Percentiles rank a stretch among this genome's conserved stretches.
Evolutionary conservation across 2,888 invertebrate genomes (phyloP).

Genomic region (Eurytoma californica): DNA sequence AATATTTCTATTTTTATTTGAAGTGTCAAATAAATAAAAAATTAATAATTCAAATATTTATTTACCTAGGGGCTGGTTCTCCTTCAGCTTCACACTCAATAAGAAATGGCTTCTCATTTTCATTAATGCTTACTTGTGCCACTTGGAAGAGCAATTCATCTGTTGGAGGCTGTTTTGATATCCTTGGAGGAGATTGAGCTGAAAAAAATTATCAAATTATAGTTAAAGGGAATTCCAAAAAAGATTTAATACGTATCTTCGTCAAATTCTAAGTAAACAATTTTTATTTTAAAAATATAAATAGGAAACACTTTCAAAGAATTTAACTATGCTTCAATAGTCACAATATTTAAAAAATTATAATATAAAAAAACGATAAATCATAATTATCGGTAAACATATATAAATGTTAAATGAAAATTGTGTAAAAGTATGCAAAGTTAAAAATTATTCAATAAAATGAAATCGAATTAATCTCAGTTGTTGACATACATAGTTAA

Average conservation of each 20-base stretch:
- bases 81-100: conserved; percentile 98
- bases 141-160: conserved; percentile 95
- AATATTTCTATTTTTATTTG: not conserved
- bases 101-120: conserved; percentile 94
- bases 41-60: conserved; percentile 32
- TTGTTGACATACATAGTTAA: conserved; percentile 43
- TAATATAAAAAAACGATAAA: not conserved
- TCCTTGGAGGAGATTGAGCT: conserved; percentile 94
- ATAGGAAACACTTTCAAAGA: not conserved
- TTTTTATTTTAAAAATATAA: not conserved
- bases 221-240: not conserved
- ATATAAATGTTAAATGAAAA: not conserved
- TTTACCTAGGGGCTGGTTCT: conserved; percentile 94
- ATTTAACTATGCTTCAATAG: too few relatives aligned
- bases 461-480: conserved; percentile 40
- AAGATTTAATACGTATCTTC: not conserved
- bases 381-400: not conserved
- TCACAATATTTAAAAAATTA: conserved; percentile 35
- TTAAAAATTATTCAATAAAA: conserved; percentile 32
- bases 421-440: not conserved
- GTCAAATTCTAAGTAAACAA: not conserved
- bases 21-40: not conserved
- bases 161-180: conserved; percentile 93
- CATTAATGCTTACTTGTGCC: conserved; percentile 83
- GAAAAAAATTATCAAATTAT: conserved; percentile 31